Conservation (phyloP, 2,888 invertebrate species). For the Microctonus aethiopoides region DNA sequence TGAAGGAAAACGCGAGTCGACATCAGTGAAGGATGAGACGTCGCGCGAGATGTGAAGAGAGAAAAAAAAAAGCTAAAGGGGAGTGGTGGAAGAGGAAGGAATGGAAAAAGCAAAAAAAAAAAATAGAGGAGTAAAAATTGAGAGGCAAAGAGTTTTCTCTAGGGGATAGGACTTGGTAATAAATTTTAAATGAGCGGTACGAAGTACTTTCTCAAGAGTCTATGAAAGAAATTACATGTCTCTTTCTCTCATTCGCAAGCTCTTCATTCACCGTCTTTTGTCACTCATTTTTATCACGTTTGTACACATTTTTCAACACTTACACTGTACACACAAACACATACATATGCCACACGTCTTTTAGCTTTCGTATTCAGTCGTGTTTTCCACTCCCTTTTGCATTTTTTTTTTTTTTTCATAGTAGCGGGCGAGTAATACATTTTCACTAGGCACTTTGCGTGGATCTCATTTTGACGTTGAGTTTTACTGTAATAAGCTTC, state of each 20-base stretch:
- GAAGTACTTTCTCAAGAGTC: slow-evolving; percentile 10
- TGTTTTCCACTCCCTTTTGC: background rate
- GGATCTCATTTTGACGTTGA: slow-evolving; percentile 12
- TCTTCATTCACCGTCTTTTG: background rate
- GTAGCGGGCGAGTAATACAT: slow-evolving; percentile 8
- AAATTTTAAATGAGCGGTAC: slow-evolving; percentile 30
- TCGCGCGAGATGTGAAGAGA: background rate
- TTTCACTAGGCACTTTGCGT: slow-evolving; percentile 4
- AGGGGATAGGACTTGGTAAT: slow-evolving; percentile 32
- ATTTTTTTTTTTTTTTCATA: background rate
- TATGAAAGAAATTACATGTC: slow-evolving; percentile 18
- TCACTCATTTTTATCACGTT: background rate
- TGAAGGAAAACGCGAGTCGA: background rate
- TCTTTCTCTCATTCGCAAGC: background rate
- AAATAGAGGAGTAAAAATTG: slow-evolving; percentile 17
- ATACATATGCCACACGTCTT: background rate
- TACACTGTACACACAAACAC: background rate
- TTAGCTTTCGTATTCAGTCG: background rate
- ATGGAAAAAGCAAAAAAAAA: slow-evolving; percentile 15
- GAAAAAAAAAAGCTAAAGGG: background rate
- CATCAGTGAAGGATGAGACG: background rate
- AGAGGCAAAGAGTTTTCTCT: slow-evolving; percentile 33
- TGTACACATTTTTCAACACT: background rate
- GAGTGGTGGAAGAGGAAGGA: slow-evolving; percentile 24
- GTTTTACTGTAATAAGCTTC: slow-evolving; percentile 17